These are phyloP conservation scores for Eutrigla gurnardus DNA, from an alignment of 2,797 vertebrate genomes.

Conservation along the genomic window DNA sequence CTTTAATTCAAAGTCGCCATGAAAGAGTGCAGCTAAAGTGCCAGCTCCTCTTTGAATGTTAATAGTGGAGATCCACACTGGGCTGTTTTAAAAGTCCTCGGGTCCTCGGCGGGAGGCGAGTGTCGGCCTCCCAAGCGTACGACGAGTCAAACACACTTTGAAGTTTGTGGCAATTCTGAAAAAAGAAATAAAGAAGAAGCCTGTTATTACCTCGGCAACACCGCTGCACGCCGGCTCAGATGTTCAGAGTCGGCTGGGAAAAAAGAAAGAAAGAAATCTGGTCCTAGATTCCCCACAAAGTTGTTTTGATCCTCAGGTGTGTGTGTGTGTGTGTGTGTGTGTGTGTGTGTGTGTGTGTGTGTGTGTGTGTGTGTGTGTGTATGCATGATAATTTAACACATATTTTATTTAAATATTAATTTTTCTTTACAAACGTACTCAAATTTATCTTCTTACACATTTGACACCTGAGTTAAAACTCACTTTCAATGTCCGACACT, in stretches of 20 bases:
- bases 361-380: conserved; percentile 12
- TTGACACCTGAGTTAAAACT: neutral
- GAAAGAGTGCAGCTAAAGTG: conserved; percentile 37
- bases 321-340: neutral
- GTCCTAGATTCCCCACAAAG: conserved; percentile 21
- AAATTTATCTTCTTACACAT: neutral
- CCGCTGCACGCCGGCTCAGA: conserved; percentile 35
- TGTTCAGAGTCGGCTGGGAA: conserved; percentile 9
- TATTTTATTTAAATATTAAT: no score
- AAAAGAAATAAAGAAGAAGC: conserved; percentile 44
- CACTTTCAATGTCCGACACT: no score
- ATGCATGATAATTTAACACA: no score
- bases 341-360: neutral
- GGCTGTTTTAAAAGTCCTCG: conserved; percentile 57
- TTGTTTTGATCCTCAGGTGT: conserved; percentile 42
- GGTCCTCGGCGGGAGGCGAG: conserved; percentile 55
- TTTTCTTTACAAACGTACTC: no score
- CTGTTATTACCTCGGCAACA: conserved; percentile 53
- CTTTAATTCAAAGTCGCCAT: conserved; percentile 65
- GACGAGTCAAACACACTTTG: conserved; percentile 73
- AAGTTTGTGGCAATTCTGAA: conserved; percentile 64
- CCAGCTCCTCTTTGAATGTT: conserved; percentile 64
- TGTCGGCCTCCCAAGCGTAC: conserved; percentile 63
- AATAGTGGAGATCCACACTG: conserved; percentile 51
- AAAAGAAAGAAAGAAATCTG: conserved; percentile 10